phyloP scores from a whole-genome alignment of 2,888 invertebrate genomes.

The Drosophila acutilabella region DNA sequence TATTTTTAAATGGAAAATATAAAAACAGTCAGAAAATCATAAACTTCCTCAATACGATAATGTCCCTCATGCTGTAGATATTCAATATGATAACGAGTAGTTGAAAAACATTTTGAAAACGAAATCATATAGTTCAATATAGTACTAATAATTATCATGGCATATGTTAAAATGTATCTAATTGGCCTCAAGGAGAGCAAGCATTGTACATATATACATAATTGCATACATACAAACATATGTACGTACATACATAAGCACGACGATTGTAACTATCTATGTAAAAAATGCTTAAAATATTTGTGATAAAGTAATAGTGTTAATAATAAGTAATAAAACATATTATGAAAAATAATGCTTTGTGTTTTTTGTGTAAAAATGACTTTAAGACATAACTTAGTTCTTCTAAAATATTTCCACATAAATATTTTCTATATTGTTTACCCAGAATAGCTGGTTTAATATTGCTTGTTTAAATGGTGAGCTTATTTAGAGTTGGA shows the following conservation, averaged over 20 bases:
- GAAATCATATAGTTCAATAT: constrained; percentile 47
- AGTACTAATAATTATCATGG: constrained; percentile 10
- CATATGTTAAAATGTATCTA: constrained; percentile 41
- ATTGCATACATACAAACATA: constrained; percentile 25
- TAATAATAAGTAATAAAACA: constrained; percentile 76
- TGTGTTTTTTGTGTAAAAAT: background rate
- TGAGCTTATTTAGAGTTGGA: too few relatives aligned
- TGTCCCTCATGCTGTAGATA: constrained; percentile 70
- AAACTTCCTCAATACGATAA: constrained; percentile 67
- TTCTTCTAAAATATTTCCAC: too few relatives aligned
- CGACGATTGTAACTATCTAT: constrained; percentile 79
- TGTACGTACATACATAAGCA: constrained; percentile 35
- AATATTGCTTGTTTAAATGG: too few relatives aligned
- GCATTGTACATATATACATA: constrained; percentile 46
- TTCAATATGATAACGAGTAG: constrained; percentile 54
- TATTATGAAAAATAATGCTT: constrained; percentile 57
- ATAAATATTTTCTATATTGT: too few relatives aligned
- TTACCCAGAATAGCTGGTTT: too few relatives aligned
- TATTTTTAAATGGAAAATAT: background rate
- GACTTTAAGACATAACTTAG: too few relatives aligned
- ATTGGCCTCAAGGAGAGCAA: constrained; percentile 38
- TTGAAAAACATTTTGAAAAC: constrained; percentile 45
- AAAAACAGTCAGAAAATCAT: constrained; percentile 50
- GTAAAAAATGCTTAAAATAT: constrained; percentile 81
- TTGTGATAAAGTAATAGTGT: constrained; percentile 81